Evolutionary conservation across 2,888 invertebrate species (phyloP).

Genomic region (Seladonia tumulorum): DNA sequence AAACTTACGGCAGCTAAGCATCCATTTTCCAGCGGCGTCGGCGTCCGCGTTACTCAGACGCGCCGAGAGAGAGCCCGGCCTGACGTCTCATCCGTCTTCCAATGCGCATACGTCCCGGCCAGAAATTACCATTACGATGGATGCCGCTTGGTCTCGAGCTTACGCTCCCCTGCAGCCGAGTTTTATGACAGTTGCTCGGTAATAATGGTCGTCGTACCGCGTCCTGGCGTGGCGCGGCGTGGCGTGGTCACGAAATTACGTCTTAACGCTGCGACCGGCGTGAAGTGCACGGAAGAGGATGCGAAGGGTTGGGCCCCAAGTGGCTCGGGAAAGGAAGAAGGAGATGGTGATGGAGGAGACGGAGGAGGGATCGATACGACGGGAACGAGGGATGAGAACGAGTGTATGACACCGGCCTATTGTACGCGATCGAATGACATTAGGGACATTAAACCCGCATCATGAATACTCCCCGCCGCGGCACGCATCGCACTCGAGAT

Average conservation of each 20-base stretch:
- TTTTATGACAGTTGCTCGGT: slow-evolving; percentile 75
- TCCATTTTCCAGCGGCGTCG: slow-evolving; percentile 52
- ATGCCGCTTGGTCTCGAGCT: slow-evolving; percentile 47
- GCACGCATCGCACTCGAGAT: slow-evolving; percentile 30
- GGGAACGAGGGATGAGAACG: slow-evolving; percentile 61
- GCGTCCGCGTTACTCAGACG: slow-evolving; percentile 41
- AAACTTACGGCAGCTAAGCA: slow-evolving; percentile 61
- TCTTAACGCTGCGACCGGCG: slow-evolving; percentile 29
- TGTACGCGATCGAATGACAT: slow-evolving; percentile 75
- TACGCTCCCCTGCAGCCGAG: slow-evolving; percentile 34
- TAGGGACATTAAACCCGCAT: slow-evolving; percentile 78
- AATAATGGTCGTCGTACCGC: slow-evolving; percentile 70
- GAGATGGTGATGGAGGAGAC: neutral
- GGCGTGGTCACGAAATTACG: slow-evolving; percentile 53
- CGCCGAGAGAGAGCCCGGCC: slow-evolving; percentile 20
- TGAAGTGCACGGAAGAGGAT: slow-evolving; percentile 44
- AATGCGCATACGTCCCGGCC: slow-evolving; percentile 59
- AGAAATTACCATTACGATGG: slow-evolving; percentile 72
- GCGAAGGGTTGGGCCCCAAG: slow-evolving; percentile 27
- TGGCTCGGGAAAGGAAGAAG: neutral
- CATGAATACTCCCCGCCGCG: slow-evolving; percentile 74
- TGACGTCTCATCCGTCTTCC: slow-evolving; percentile 69
- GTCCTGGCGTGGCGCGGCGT: slow-evolving; percentile 16
- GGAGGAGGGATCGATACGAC: slow-evolving; percentile 71
- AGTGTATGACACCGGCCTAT: slow-evolving; percentile 67